Evolutionary conservation across 2,113 vertebrate species (phyloP), one percentile per base, ranked within the genome.

Genomic region (Aptenodytes patagonicus): DNA sequence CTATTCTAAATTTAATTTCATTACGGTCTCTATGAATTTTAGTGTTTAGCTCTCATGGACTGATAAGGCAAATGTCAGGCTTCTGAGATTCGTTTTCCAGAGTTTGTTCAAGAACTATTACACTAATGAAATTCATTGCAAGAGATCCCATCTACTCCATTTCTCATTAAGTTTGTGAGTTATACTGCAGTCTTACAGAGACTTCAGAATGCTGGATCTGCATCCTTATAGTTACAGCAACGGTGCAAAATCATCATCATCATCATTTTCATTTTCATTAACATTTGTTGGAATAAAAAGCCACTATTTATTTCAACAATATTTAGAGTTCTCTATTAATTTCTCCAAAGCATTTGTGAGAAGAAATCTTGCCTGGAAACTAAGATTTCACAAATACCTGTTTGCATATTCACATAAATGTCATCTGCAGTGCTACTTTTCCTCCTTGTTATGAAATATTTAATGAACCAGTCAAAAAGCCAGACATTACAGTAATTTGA

Each of bases 401-500:
- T 58, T 81, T 89, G 51, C 22, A 29, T 78, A 68, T 75, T 90
- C 76, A 93, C 32, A 6, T 61, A 65, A 62, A 70, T 80, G 32
- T 87, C 42, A 78, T 64, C 49, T 34, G 13, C 86, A 11, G 34
- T 18, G 47, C 69, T 75, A 15, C 26, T 77, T 90, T 90, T 87
- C 72, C 40, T 95, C 44, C 51, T 75, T 79, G 61, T 49, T 81
- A 78, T 65, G 34, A 82, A 71, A 90, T 81, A 92, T 84, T 92
- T 94, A 93, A 95, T 91, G 69, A 87, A 66, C 51, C 40, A 89
- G 72, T 52, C 72, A 91, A 91, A 81, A 95, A 90, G 32, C 25
- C 83, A 95, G 92, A 81, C 60, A 75, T 57, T 78, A 55, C 52
- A 83, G 73, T 81, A 73, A 78, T 89, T 77, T 87, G 60, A 81